Evolutionary conservation across 2,797 vertebrate species (phyloP), one percentile per base, ranked within the genome.

Genomic region (Streptopelia turtur): DNA sequence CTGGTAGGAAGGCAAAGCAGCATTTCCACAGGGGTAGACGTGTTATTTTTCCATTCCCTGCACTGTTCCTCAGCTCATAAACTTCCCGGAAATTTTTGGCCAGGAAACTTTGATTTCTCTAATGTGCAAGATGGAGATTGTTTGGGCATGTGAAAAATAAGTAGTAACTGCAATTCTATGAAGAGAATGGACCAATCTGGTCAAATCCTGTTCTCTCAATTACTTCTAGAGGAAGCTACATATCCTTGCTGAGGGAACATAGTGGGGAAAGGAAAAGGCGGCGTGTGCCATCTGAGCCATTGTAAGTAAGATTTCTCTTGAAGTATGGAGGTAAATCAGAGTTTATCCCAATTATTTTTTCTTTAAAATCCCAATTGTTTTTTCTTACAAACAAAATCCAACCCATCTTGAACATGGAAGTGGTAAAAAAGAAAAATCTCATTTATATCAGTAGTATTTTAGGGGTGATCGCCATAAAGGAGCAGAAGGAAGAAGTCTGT

Each of bases 211-310:
- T 95, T 93, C 53, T 94, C 79, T 96, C 24, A 70, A 53, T 94
- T 77, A 49, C 64, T 93, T 96, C 61, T 88, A 93, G 87, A 95
- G 90, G 47, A 89, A 94, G 53, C 89, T 71, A 90, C 88, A 89
- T 90, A 77, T 60, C 81, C 71, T 91, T 95, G 92, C 79, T 94
- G 87, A 91, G 88, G 86, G 83, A 94, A 47, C 25, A 0, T 92
- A 93, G 59, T 92, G 86, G 84, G 90, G 92, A 90, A 93, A 95
- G 92, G 90, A 94, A 93, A 90, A 87, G 77, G 65, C 94, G 71
- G 93, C 89, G 88, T 91, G 82, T 94, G 93, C 82, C 84, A 70
- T 63, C 87, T 90, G 93, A 93, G 83, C 65, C 72, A 78, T 84
- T 88, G 83, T 76, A 79, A 93, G 89, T 70, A 90, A 90, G 87